Evolutionary conservation across 2,888 invertebrate species (phyloP).

Genomic region (Pristionchus japonicus): DNA sequence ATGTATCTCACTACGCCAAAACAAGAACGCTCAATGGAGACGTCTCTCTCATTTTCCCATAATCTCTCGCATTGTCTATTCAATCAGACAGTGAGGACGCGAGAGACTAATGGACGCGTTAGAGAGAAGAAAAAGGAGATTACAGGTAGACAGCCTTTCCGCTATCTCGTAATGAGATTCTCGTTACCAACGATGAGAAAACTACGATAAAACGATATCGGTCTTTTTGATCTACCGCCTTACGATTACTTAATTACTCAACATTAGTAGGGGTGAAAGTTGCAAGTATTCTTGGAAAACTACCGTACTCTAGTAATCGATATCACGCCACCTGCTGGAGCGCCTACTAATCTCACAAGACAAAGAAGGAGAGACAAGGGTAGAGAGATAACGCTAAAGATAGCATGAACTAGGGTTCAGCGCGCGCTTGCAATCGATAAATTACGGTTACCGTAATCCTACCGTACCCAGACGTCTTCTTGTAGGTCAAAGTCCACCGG

Average conservation of each 20-base stretch:
- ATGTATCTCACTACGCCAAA: neutral
- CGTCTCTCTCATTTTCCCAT: neutral
- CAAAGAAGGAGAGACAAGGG: neutral
- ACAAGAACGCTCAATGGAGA: neutral
- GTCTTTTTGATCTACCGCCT: neutral
- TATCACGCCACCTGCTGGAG: neutral
- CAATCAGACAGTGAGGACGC: neutral
- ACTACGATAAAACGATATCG: neutral
- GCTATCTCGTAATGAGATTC: neutral
- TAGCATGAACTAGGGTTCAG: neutral
- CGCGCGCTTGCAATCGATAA: neutral
- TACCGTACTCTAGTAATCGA: neutral
- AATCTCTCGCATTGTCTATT: neutral
- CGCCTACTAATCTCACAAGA: neutral
- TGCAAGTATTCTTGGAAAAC: neutral
- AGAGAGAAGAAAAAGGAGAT: neutral
- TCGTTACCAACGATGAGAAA: neutral
- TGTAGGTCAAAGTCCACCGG: neutral
- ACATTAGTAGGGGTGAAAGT: constrained; percentile 2
- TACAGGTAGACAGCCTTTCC: neutral
- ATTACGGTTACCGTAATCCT: neutral
- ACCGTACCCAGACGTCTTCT: neutral
- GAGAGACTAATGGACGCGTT: neutral
- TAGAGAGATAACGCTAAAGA: neutral
- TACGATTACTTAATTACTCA: neutral